These are phyloP conservation scores for Pterobdella sp. DNA, from an alignment of 2,888 invertebrate genomes.

Conservation along the genomic window DNA sequence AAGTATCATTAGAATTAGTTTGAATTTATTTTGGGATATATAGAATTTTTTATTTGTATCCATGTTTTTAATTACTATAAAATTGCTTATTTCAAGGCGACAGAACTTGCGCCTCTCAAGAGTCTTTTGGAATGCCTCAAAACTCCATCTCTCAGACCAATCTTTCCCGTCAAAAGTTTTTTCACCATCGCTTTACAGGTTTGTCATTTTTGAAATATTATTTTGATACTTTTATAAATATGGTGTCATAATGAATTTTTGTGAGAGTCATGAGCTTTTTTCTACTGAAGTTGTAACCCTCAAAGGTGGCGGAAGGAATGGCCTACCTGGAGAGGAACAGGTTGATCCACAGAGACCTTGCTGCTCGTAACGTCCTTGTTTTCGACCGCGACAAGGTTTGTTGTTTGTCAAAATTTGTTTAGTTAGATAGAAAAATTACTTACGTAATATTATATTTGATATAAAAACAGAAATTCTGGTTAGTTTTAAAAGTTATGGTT, in stretches of 20 bases:
- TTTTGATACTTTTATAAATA: background rate
- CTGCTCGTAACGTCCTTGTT: slow-evolving; percentile 92
- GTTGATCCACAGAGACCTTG: slow-evolving; percentile 92
- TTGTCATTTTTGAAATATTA: background rate
- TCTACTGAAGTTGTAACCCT: background rate
- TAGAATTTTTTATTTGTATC: background rate
- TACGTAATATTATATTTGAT: too few species aligned
- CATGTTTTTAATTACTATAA: background rate
- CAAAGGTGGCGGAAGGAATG: slow-evolving; percentile 71
- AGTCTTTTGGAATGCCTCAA: slow-evolving; percentile 90
- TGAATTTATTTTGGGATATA: background rate
- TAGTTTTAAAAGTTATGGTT: too few species aligned
- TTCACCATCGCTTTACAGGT: slow-evolving; percentile 73
- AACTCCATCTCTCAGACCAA: slow-evolving; percentile 78
- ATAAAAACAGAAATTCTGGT: too few species aligned
- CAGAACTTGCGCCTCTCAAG: slow-evolving; percentile 86
- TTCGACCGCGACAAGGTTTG: slow-evolving; percentile 80
- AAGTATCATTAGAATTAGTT: background rate
- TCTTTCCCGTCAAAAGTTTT: slow-evolving; percentile 80
- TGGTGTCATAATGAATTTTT: background rate
- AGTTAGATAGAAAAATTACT: too few species aligned
- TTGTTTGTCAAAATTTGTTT: background rate
- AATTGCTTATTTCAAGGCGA: slow-evolving; percentile 59
- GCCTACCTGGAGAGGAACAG: slow-evolving; percentile 89
- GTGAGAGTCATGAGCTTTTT: background rate